A percentile compares a stretch with the other conserved stretches of the same genome.
These are phyloP conservation scores for Palythoa heliodiscus DNA, from an alignment of 92 coral and sea anemone genomes.

Conservation along the genomic window DNA sequence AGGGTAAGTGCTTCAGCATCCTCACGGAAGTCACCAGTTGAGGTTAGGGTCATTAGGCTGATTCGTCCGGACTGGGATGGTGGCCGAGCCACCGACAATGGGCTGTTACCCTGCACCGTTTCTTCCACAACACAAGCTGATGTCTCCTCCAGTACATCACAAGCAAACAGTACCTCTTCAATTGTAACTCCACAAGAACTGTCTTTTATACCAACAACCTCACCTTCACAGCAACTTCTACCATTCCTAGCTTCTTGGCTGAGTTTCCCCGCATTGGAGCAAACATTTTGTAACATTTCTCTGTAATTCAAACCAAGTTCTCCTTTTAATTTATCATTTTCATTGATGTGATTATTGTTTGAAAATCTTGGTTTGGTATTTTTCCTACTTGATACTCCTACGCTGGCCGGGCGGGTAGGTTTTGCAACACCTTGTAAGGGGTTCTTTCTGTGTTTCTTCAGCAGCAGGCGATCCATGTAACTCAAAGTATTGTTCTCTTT, in stretches of 20 bases:
- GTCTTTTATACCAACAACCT: background rate
- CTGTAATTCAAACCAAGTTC: constrained; percentile 79
- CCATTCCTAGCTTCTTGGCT: constrained; percentile 7
- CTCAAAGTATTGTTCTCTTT: constrained; percentile 74
- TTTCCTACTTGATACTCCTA: background rate
- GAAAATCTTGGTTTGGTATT: background rate
- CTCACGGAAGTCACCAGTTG: constrained; percentile 72
- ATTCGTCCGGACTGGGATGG: constrained; percentile 72
- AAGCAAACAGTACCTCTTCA: constrained; percentile 59
- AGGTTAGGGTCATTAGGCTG: constrained; percentile 74
- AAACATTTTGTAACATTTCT: constrained; percentile 81
- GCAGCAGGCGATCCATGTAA: constrained; percentile 85
- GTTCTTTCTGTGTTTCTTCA: constrained; percentile 78
- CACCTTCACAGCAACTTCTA: constrained; percentile 7
- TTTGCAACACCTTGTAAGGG: constrained; percentile 6
- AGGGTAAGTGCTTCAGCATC: constrained; percentile 55
- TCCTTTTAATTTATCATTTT: constrained; percentile 25
- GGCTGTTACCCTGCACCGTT: constrained; percentile 14
- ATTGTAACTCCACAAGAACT: constrained; percentile 45
- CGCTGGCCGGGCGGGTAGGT: constrained; percentile 1
- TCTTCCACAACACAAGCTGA: constrained; percentile 77
- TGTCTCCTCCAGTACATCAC: constrained; percentile 59
- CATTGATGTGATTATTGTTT: constrained; percentile 1
- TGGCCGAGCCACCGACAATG: constrained; percentile 50
- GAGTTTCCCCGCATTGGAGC: constrained; percentile 37